Conservation (phyloP, 2,113 vertebrate species). For the Hemiscyllium ocellatum region DNA sequence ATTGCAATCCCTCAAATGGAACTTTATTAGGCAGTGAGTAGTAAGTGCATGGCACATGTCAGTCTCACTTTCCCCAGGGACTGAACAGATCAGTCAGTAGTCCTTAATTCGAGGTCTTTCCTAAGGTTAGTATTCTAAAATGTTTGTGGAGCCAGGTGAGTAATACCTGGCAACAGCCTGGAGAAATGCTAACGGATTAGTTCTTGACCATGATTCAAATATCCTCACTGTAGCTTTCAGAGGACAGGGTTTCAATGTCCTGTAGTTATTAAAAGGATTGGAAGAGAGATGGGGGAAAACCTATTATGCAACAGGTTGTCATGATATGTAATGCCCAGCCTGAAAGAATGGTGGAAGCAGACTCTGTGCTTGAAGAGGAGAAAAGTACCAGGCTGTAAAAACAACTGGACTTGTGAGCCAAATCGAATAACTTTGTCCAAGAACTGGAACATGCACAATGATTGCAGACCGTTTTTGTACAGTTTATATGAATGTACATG, state of each 20-base stretch:
- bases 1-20: background rate
- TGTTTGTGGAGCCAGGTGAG: background rate
- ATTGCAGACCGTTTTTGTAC: background rate
- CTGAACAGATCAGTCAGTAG: background rate
- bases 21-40: background rate
- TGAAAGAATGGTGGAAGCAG: background rate
- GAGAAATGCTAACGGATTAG: background rate
- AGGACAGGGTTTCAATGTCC: background rate
- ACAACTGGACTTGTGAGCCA: background rate
- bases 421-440: background rate
- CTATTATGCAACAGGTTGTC: background rate
- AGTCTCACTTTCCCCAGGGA: background rate
- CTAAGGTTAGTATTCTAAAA: background rate
- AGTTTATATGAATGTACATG: background rate
- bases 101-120: background rate
- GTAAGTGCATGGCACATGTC: background rate
- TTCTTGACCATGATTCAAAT: background rate
- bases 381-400: background rate
- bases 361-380: background rate
- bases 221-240: background rate
- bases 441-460: background rate
- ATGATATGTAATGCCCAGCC: background rate
- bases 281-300: background rate
- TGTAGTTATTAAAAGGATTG: background rate
- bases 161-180: background rate